These are phyloP conservation scores for Priapulus caudatus DNA, from an alignment of 2,888 invertebrate species.

Conservation along the genomic window DNA sequence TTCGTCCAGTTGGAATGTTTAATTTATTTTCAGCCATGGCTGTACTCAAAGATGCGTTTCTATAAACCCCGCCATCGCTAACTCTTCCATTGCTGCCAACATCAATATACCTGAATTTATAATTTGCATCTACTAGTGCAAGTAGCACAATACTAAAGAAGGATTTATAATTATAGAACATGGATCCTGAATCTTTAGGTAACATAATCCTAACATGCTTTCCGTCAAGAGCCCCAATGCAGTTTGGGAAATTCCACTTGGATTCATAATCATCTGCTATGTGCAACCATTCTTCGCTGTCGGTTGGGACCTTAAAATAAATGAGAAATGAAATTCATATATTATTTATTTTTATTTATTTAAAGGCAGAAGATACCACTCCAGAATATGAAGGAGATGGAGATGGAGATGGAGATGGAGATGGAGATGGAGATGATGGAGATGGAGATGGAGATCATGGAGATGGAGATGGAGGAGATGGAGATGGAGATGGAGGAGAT, in stretches of 20 bases:
- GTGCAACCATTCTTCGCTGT: background rate
- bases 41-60: conserved; percentile 4
- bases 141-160: conserved; percentile 19
- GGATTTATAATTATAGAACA: conserved; percentile 22
- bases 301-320: background rate
- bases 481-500: too few species aligned
- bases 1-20: too few species aligned
- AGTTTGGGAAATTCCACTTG: conserved; percentile 8
- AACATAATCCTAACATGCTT: conserved; percentile 21
- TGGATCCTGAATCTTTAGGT: conserved; percentile 19
- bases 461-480: too few species aligned
- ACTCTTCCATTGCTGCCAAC: conserved; percentile 23
- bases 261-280: background rate
- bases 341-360: too few species aligned
- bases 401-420: too few species aligned
- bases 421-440: too few species aligned
- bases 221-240: conserved; percentile 21
- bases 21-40: background rate
- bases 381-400: too few species aligned
- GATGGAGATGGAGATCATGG: too few species aligned
- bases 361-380: too few species aligned
- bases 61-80: conserved; percentile 20
- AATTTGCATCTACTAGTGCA: conserved; percentile 21
- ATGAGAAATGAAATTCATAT: too few species aligned
- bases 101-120: conserved; percentile 22